phyloP scores from a whole-genome alignment of 2,797 vertebrate species.

The Delichon dasypus region DNA sequence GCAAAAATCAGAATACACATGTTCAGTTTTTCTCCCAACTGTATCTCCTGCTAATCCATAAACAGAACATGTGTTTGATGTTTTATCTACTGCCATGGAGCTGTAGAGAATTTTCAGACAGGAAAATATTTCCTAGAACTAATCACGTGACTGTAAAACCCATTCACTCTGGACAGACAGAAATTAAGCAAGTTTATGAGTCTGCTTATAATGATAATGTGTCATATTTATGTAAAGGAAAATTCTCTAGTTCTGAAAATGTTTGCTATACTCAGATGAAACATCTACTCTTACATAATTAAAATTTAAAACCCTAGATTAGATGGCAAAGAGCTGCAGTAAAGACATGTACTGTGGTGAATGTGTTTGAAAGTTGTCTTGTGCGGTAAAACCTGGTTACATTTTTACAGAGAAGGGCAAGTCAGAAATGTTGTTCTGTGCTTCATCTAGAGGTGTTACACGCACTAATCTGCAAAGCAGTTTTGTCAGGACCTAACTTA shows the following conservation, averaged over 20 bases:
- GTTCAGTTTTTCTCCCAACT: conserved; percentile 54
- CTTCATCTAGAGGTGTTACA: not conserved
- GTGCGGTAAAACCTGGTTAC: not conserved
- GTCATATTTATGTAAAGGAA: conserved; percentile 25
- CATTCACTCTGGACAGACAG: conserved; percentile 39
- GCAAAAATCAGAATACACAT: conserved; percentile 54
- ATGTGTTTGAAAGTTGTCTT: not conserved
- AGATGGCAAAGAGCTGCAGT: not conserved
- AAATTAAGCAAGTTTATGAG: conserved; percentile 29
- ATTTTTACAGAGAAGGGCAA: not conserved
- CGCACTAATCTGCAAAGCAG: not conserved
- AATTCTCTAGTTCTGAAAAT: conserved; percentile 3
- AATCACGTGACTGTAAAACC: conserved; percentile 51
- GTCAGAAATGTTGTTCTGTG: not conserved
- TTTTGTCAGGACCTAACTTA: not conserved
- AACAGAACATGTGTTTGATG: conserved; percentile 52
- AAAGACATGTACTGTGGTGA: not conserved
- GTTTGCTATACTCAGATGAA: not conserved
- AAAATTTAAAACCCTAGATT: not conserved
- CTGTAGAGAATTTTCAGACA: conserved; percentile 55
- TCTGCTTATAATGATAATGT: not conserved
- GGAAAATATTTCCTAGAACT: conserved; percentile 42
- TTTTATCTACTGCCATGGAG: conserved; percentile 37
- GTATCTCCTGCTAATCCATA: conserved; percentile 61
- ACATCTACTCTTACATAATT: not conserved